Percentiles rank a stretch among this genome's conserved stretches.
phyloP scores from a whole-genome alignment of 2,113 vertebrate species.

The Etia nguti region DNA sequence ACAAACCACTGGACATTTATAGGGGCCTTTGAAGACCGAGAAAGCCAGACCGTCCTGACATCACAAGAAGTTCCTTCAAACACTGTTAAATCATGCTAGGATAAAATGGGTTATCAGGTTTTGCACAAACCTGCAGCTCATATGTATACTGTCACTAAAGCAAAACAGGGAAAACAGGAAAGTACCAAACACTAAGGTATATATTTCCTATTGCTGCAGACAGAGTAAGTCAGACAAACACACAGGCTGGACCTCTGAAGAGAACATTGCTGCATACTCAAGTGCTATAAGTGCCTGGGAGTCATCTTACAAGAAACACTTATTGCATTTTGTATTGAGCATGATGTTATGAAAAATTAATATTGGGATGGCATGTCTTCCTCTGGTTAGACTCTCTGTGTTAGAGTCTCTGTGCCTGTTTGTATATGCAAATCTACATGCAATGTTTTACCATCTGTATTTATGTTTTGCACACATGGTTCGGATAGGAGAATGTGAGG shows the following conservation, averaged over 20 bases:
- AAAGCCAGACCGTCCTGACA: neutral
- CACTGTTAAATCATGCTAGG: neutral
- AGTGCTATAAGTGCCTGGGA: slow-evolving; percentile 74
- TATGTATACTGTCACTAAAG: neutral
- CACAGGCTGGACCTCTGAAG: slow-evolving; percentile 43
- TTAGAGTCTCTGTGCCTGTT: slow-evolving; percentile 1
- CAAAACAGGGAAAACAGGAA: neutral
- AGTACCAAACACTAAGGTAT: neutral
- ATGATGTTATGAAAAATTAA: slow-evolving; percentile 80
- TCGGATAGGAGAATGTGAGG: neutral
- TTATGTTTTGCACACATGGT: neutral
- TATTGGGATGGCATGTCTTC: slow-evolving; percentile 55
- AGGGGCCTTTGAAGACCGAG: neutral
- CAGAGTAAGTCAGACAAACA: slow-evolving; percentile 61
- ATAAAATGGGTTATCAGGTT: neutral
- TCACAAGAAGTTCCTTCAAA: neutral
- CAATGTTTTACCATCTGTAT: neutral
- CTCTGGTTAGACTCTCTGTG: slow-evolving; percentile 35
- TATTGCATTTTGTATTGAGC: slow-evolving; percentile 80
- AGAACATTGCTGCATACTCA: slow-evolving; percentile 63
- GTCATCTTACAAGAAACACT: slow-evolving; percentile 79
- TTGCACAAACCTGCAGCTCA: neutral
- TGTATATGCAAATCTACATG: neutral
- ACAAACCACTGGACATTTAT: neutral
- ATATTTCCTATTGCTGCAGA: slow-evolving; percentile 39